phyloP scores from a whole-genome alignment of 1,140 invertebrate genomes.

The Zeugodacus cucurbitae region DNA sequence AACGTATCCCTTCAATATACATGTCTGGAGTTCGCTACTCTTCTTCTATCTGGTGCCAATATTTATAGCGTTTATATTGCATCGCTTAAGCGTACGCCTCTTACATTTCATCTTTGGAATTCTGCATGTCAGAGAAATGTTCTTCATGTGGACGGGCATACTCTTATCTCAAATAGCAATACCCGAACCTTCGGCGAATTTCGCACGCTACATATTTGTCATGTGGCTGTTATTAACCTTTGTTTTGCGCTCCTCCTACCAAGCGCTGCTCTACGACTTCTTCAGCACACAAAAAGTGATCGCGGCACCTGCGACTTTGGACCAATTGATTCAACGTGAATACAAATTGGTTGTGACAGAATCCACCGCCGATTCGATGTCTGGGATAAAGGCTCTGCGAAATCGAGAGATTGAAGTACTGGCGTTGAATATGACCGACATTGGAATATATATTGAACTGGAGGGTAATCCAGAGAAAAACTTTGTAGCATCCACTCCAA shows the following conservation, averaged over 20 bases:
- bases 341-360: slow-evolving; percentile 50
- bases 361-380: background rate
- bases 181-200: background rate
- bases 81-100: background rate
- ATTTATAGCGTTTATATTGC: background rate
- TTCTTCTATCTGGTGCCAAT: background rate
- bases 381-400: background rate
- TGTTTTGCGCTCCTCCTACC: slow-evolving; percentile 56
- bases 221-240: slow-evolving; percentile 53
- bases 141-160: background rate
- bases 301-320: slow-evolving; percentile 50
- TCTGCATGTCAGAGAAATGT: background rate
- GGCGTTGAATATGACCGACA: background rate
- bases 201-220: slow-evolving; percentile 50
- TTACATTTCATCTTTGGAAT: slow-evolving; percentile 24
- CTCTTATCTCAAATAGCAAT: background rate
- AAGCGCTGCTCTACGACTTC: slow-evolving; percentile 56
- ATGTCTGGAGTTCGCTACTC: slow-evolving; percentile 18
- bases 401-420: background rate
- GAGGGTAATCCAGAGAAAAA: slow-evolving; percentile 25
- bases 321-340: slow-evolving; percentile 48
- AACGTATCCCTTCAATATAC: slow-evolving; percentile 38
- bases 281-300: slow-evolving; percentile 55
- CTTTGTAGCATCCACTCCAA: background rate
- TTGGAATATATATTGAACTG: background rate